Percentiles rank a stretch among this genome's conserved stretches.
Evolutionary conservation across 1,140 invertebrate genomes (phyloP).

Genomic region (Pogonomyrmex californicus): DNA sequence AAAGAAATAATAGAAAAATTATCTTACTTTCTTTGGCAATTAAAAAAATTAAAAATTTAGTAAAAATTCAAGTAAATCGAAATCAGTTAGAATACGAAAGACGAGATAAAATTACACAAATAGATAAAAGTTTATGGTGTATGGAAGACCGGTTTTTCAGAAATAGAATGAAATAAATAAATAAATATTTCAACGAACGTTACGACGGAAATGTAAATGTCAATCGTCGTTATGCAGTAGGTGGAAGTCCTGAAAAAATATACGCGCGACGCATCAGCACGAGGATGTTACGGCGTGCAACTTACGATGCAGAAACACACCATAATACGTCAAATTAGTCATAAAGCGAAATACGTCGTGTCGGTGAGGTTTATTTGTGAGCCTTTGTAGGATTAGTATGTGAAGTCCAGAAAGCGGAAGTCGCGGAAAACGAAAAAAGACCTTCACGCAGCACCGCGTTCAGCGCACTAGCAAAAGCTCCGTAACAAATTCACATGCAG

Average conservation of each 20-base stretch:
- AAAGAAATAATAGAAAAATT: neutral
- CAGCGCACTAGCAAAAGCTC: constrained; percentile 53
- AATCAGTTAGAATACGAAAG: neutral
- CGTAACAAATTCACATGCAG: constrained; percentile 62
- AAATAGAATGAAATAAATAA: constrained; percentile 6
- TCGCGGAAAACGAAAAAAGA: constrained; percentile 47
- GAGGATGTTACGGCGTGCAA: neutral
- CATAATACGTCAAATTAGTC: constrained; percentile 67
- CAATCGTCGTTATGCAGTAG: neutral
- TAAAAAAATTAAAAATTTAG: constrained; percentile 1
- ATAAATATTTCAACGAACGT: constrained; percentile 14
- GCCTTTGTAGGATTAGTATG: constrained; percentile 67
- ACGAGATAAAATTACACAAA: neutral
- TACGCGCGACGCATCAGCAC: neutral
- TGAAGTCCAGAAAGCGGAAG: constrained; percentile 65
- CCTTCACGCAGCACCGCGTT: constrained; percentile 31
- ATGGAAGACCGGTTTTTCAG: neutral
- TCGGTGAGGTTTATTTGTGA: constrained; percentile 61
- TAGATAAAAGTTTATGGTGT: neutral
- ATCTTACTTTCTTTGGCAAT: neutral
- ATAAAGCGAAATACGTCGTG: neutral
- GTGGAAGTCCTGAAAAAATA: constrained; percentile 35
- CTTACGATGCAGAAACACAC: constrained; percentile 35
- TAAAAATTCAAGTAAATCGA: neutral
- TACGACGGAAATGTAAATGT: constrained; percentile 2